Evolutionary conservation across 2,888 invertebrate species (phyloP), one percentile per base, ranked within the genome.

Genomic region (Hirtodrosophila alboralis): DNA sequence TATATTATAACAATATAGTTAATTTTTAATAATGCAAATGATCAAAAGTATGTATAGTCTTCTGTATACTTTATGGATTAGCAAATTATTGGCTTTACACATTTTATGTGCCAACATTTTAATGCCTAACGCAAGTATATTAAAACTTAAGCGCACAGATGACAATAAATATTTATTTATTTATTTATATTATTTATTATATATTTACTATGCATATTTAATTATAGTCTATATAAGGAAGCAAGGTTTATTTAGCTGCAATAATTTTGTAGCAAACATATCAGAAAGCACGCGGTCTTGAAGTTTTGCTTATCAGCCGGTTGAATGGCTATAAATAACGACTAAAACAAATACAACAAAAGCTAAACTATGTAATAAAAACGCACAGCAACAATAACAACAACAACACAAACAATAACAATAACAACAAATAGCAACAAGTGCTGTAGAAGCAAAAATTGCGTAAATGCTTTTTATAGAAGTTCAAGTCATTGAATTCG

Each of bases 381-480:
- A 40, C 54, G 48, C 54, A 56, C 54, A 56, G 43, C 48, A 63
- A 33, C 28, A 56, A 36, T 30, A 45, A 8, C 44, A 43, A 13
- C 41, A 47, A 18, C 14, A 34, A 26, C 30, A 56, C 23, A 28
- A 52, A 37, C 21, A 43, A 23, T 7, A 40, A 27, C 27, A 16
- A 0, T 18, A 18, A 28, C 10, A 13, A 7, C 7, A 12, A 4
- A 41, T 18, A 58, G 16, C 43, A 59, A 40, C 52, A 59, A 62
- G 31, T 54, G 47, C 53, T 40, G 44, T 45, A 27, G 60, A 10
- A 49, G 33, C 45, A 31, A 14, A 66, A 58, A 62, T 71, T 66
- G 66, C 57, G 58, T 57, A 59, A 67, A 71, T 63, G 37, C 54
- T 67, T 71, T 71, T 67, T 54, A 57, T 60, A 67, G 63, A 67